These are phyloP conservation scores for Sula dactylatra DNA, from an alignment of 2,113 vertebrate genomes.

Conservation along the genomic window DNA sequence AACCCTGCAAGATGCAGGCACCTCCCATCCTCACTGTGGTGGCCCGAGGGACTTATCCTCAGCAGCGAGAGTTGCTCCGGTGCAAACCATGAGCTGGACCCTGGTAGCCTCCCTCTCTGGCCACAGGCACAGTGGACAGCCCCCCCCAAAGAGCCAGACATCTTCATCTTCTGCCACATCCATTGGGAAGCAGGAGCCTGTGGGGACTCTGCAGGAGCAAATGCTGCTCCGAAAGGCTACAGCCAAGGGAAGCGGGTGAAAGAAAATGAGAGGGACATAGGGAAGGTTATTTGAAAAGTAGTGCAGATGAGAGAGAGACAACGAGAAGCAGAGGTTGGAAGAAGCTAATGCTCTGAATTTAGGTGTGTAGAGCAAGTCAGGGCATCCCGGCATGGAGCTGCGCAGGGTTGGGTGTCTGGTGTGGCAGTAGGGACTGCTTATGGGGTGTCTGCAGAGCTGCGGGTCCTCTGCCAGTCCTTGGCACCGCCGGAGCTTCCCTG, in stretches of 20 bases:
- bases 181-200: background rate
- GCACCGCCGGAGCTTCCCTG: fast-evolving
- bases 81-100: fast-evolving
- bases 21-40: background rate
- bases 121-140: background rate
- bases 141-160: fast-evolving
- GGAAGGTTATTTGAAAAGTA: background rate
- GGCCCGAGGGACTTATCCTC: background rate
- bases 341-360: background rate
- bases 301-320: background rate
- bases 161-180: background rate
- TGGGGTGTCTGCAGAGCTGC: background rate
- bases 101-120: background rate
- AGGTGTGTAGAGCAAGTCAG: background rate
- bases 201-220: background rate
- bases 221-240: background rate
- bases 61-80: background rate
- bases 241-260: background rate
- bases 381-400: fast-evolving
- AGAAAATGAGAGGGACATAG: background rate
- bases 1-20: background rate
- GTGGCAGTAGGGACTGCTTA: background rate
- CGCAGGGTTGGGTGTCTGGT: fast-evolving
- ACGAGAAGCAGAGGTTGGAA: background rate
- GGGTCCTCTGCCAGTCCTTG: background rate